Evolutionary conservation across 2,113 vertebrate species (phyloP), one percentile per base, ranked within the genome.

Genomic region (Mormyrus iriodes): DNA sequence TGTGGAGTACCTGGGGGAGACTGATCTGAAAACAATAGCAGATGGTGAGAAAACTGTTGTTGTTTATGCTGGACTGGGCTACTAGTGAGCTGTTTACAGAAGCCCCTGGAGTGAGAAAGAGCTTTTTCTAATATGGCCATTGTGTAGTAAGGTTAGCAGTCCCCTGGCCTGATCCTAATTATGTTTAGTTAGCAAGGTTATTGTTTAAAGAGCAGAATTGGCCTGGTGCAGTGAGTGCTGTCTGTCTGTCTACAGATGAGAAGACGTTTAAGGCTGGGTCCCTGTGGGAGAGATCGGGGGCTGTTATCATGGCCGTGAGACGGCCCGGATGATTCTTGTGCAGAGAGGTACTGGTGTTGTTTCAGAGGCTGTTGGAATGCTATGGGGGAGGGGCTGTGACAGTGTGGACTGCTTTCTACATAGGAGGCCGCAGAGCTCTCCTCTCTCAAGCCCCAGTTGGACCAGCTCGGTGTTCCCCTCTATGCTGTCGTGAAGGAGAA

Each of bases 281-380:
- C 35, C 95, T 99, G 1, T 99, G 98, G 98, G 94, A 95, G 89
- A 94, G 90, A 35, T 97, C 93, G 0, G 98, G 98, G 49, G 97
- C 97, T 0, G 98, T 99, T 92, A 93, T 99, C 91, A 97, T 99
- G 97, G 98, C 96, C 2, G 98, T 99, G 10, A 95, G 98, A 69
- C 95, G 98, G 85, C 98, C 98, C 86, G 98, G 98, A 96, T 99
- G 98, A 95, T 99, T 98, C 96, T 96, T 99, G 95, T 99, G 98
- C 95, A 97, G 98, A 96, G 98, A 99, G 98, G 98, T 99, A 93
- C 90, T 0, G 3, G 55, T 42, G 31, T 13, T 21, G 31, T 58
- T 87, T 35, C 48, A 3, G 49, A 39, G 13, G n/a, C 24, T 85
- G 73, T 85, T 24, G 61, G n/a, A 27, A 39, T 51, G 52, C 84